phyloP scores from a whole-genome alignment of 2,113 vertebrate species.

The Candoia aspera region DNA sequence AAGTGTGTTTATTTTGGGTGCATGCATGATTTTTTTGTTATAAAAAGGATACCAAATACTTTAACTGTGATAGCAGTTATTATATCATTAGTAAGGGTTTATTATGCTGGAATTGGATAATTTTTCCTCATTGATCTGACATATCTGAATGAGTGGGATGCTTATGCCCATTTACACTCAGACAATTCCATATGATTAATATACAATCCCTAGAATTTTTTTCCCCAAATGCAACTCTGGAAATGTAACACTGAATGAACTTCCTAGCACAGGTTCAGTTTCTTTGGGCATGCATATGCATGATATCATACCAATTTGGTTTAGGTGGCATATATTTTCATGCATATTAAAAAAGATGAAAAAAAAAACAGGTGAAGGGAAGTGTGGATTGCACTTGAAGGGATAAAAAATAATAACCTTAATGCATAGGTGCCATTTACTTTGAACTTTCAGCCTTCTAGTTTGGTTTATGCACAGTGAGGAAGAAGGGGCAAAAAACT shows the following conservation, averaged over 20 bases:
- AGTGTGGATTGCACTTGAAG: slow-evolving; percentile 37
- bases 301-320: neutral
- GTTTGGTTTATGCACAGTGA: slow-evolving; percentile 26
- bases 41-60: neutral
- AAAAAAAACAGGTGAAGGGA: slow-evolving; percentile 43
- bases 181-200: neutral
- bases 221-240: neutral
- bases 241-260: neutral
- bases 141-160: neutral
- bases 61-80: too few species aligned
- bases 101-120: neutral
- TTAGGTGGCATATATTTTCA: slow-evolving; percentile 32
- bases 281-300: neutral
- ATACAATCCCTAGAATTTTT: neutral
- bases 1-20: neutral
- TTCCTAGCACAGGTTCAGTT: too few species aligned
- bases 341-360: slow-evolving; percentile 37
- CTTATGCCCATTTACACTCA: neutral
- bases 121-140: neutral
- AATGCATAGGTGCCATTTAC: slow-evolving; percentile 47
- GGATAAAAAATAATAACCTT: slow-evolving; percentile 41
- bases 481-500: slow-evolving; percentile 19
- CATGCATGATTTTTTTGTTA: neutral
- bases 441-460: slow-evolving; percentile 31
- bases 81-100: too few species aligned